Percentiles rank a stretch among this genome's conserved stretches.
phyloP scores from a whole-genome alignment of 2,797 vertebrate species.

The Chiloscyllium punctatum region DNA sequence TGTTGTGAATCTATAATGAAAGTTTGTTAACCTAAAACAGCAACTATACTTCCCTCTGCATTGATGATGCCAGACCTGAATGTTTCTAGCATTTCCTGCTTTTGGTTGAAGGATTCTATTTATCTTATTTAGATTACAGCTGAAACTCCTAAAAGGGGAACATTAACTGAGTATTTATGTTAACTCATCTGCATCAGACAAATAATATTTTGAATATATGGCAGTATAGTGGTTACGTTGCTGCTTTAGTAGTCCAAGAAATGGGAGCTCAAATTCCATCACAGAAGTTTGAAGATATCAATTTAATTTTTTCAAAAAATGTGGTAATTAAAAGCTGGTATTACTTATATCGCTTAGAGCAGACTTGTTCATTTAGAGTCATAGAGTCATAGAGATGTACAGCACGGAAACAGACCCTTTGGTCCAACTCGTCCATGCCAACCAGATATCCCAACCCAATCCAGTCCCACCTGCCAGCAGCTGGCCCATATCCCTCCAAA shows the following conservation, averaged over 20 bases:
- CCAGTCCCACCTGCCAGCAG: no score
- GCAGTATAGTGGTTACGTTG: background rate
- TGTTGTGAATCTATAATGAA: background rate
- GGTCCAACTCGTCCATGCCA: no score
- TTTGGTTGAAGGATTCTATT: background rate
- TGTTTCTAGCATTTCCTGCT: background rate
- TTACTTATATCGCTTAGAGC: background rate
- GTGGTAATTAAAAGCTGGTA: background rate
- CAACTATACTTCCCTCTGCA: background rate
- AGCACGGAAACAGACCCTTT: no score
- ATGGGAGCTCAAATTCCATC: background rate
- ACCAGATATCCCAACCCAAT: no score
- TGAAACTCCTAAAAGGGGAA: background rate
- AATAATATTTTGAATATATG: background rate
- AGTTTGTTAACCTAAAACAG: background rate
- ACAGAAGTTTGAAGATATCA: background rate
- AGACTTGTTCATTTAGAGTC: background rate
- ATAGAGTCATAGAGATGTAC: no score
- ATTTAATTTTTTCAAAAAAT: background rate
- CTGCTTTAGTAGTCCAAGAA: background rate
- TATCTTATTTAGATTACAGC: background rate
- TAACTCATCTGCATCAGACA: background rate
- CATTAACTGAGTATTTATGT: background rate
- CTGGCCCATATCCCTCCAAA: no score
- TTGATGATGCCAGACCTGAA: background rate